phyloP scores from a whole-genome alignment of 2,797 vertebrate genomes.

The Lithobates pipiens region DNA sequence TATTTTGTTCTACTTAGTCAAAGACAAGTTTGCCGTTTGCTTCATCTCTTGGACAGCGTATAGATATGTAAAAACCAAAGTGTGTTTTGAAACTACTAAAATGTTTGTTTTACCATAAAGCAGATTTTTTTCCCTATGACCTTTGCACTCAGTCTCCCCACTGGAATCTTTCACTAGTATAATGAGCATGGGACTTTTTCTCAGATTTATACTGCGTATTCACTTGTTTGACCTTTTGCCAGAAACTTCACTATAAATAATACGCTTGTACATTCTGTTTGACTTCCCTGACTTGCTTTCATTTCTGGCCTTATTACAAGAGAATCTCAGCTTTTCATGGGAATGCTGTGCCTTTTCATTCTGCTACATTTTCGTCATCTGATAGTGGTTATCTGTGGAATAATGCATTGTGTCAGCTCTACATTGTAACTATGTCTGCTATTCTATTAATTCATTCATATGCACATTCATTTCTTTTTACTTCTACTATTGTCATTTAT shows the following conservation, averaged over 20 bases:
- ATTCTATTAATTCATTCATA: background rate
- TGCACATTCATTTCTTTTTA: background rate
- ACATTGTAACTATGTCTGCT: background rate
- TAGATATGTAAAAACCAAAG: background rate
- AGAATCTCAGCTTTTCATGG: conserved; percentile 53
- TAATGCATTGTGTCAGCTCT: conserved; percentile 6
- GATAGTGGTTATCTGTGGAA: conserved; percentile 17
- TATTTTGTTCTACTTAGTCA: background rate
- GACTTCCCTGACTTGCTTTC: conserved; percentile 53
- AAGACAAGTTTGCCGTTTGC: background rate
- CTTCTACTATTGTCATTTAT: too few species aligned
- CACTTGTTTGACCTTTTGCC: conserved; percentile 59
- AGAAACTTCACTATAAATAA: conserved; percentile 60
- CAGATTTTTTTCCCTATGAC: conserved; percentile 49
- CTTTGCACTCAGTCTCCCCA: conserved; percentile 36
- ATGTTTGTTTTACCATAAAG: conserved; percentile 48
- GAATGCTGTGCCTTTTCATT: conserved; percentile 37
- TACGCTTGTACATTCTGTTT: conserved; percentile 54
- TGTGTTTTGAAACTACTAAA: conserved; percentile 15
- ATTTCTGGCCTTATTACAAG: conserved; percentile 53
- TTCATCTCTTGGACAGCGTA: background rate
- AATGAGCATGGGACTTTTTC: conserved; percentile 61
- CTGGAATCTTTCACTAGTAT: conserved; percentile 56
- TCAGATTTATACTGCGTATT: conserved; percentile 57
- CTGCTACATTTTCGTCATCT: conserved; percentile 34